Base-by-base conservation (phyloP, 2,888 invertebrate species). In the Lymantria monacha region DNA sequence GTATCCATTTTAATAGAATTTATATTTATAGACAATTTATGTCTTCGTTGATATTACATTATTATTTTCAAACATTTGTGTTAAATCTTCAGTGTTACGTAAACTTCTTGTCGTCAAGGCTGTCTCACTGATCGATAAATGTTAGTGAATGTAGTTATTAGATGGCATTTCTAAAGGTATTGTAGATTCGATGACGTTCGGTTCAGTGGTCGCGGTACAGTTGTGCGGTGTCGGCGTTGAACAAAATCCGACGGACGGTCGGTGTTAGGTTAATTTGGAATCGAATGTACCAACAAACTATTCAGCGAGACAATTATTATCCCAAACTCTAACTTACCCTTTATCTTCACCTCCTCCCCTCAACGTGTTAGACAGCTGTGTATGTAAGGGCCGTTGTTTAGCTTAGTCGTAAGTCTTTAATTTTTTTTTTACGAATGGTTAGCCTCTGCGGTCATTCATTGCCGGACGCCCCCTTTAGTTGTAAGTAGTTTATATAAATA, bases 271-370 rank as follows among this genome's bases (percentile, higher is more conserved):
- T 89, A 87, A 85, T 84, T 69, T 74, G 71, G 67, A 85, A 83
- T 85, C 70, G 66, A 87, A 81, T 88, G 88, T 87, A 70, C 75
- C 78, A 87, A 87, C 88, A 88, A 88, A 89, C 83, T 77, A 72
- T 69, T 82, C 85, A 86, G 90, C 89, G 90, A 87, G 89, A 86
- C 79, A 42, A 69, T 58, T 62, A 55, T 61, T 3, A 62, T 61
- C 58, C 60, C 59, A 61, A 50, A 57, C 55, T 54, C 50, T 54
- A 56, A 30, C 55, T 54, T 56, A 55, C 55, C 48, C 55, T 48
- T 44, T 42, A 40, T 46, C 49, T 54, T 57, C 10, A 54, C 56
- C 66, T 66, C 49, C 55, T 57, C 10, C 55, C 56, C 66, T 66
- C 54, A 57, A 57, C 57, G 67, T 67, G 59, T 54, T 66, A 63